Conservation (phyloP, 2,888 invertebrate genomes). For the Agonum fuliginosum region DNA sequence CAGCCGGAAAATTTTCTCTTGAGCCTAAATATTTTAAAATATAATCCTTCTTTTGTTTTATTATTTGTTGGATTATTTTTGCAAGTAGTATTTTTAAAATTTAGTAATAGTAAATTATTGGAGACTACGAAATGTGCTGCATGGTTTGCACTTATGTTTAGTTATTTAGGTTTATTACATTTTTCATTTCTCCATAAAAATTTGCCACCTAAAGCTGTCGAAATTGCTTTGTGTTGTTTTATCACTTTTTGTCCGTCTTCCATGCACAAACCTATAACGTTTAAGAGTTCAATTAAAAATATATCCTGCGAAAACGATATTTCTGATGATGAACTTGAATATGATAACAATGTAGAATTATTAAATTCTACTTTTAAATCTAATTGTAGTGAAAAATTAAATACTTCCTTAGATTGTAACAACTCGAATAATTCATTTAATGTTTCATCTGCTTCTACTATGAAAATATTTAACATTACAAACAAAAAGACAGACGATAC, state of each 20-base stretch:
- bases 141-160: conserved; percentile 21
- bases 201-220: background rate
- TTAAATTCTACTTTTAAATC: conserved; percentile 60
- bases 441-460: conserved; percentile 4
- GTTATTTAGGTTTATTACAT: conserved; percentile 9
- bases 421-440: conserved; percentile 7
- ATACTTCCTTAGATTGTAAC: conserved; percentile 48
- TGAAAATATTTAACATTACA: conserved; percentile 37
- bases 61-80: conserved; percentile 55
- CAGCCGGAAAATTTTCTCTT: background rate
- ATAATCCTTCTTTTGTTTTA: conserved; percentile 25
- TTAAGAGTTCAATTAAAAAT: background rate
- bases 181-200: background rate
- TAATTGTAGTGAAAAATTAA: conserved; percentile 6
- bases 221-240: conserved; percentile 21
- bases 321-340: conserved; percentile 27
- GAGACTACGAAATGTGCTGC: conserved; percentile 37
- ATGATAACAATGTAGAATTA: conserved; percentile 31
- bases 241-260: conserved; percentile 41
- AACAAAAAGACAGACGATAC: background rate
- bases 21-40: background rate
- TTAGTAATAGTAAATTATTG: conserved; percentile 20
- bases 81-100: conserved; percentile 51
- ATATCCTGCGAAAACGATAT: conserved; percentile 25
- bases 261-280: conserved; percentile 11